phyloP scores from a whole-genome alignment of 2,113 vertebrate genomes.

The Eulemur rufifrons region DNA sequence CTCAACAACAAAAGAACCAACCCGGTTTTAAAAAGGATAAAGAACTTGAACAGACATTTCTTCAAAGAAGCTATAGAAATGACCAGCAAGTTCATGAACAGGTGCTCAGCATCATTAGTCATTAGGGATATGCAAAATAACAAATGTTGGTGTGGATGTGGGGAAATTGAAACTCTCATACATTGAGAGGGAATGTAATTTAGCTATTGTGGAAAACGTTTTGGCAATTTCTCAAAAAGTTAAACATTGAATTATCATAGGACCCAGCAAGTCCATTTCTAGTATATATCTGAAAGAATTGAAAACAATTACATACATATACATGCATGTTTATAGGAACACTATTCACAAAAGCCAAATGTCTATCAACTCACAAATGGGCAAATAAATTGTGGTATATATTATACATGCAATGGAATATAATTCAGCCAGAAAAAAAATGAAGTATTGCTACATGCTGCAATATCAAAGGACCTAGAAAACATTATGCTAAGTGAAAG shows the following conservation, averaged over 20 bases:
- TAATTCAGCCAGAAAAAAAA: not conserved
- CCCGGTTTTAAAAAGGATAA: too few relatives aligned
- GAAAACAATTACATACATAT: not conserved
- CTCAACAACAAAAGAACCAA: too few relatives aligned
- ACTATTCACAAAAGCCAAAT: not conserved
- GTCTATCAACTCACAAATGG: not conserved
- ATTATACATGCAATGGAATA: not conserved
- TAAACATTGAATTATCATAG: not conserved
- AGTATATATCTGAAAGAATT: not conserved
- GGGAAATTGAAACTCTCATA: not conserved
- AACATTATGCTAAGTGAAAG: not conserved
- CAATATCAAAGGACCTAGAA: not conserved
- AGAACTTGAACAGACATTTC: too few relatives aligned
- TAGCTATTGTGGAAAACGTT: not conserved
- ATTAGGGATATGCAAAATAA: not conserved
- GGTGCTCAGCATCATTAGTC: too few relatives aligned
- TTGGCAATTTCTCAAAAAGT: not conserved
- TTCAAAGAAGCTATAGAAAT: too few relatives aligned
- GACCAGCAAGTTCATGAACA: too few relatives aligned
- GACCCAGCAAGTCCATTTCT: not conserved
- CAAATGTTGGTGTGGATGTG: not conserved
- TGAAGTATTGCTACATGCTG: not conserved
- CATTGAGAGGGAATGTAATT: not conserved
- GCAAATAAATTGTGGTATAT: not conserved
- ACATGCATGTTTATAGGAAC: not conserved